phyloP scores from a whole-genome alignment of 2,888 invertebrate species.

The Exephanes ischioxanthus region DNA sequence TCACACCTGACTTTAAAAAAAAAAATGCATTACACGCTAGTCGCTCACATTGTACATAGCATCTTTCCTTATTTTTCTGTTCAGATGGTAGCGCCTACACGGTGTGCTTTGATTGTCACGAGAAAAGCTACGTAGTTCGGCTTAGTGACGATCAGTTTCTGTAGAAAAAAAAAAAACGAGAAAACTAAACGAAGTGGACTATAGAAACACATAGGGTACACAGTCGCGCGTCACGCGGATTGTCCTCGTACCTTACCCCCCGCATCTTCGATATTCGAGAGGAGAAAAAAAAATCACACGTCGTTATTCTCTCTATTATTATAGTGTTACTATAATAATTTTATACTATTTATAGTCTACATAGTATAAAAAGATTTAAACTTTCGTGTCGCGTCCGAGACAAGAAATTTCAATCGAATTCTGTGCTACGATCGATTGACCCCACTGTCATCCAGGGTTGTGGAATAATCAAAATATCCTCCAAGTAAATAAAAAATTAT shows the following conservation, averaged over 20 bases:
- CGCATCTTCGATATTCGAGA: conserved; percentile 47
- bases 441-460: neutral
- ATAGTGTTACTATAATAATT: conserved; percentile 60
- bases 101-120: conserved; percentile 84
- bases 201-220: conserved; percentile 50
- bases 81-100: conserved; percentile 84
- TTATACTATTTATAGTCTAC: conserved; percentile 52
- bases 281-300: conserved; percentile 38
- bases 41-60: conserved; percentile 81
- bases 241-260: conserved; percentile 36
- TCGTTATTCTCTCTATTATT: conserved; percentile 51
- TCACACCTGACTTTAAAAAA: conserved; percentile 27
- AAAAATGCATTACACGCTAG: conserved; percentile 69
- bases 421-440: conserved; percentile 22
- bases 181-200: conserved; percentile 36
- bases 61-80: conserved; percentile 82
- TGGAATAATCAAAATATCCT: neutral
- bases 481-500: neutral
- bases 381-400: conserved; percentile 40
- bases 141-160: conserved; percentile 83
- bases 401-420: conserved; percentile 10
- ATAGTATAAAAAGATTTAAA: conserved; percentile 33
- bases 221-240: conserved; percentile 42
- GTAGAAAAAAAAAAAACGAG: conserved; percentile 68
- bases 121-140: conserved; percentile 84